Evolutionary conservation across 2,888 invertebrate species (phyloP).

Genomic region (Nephrocerus scutellatus): DNA sequence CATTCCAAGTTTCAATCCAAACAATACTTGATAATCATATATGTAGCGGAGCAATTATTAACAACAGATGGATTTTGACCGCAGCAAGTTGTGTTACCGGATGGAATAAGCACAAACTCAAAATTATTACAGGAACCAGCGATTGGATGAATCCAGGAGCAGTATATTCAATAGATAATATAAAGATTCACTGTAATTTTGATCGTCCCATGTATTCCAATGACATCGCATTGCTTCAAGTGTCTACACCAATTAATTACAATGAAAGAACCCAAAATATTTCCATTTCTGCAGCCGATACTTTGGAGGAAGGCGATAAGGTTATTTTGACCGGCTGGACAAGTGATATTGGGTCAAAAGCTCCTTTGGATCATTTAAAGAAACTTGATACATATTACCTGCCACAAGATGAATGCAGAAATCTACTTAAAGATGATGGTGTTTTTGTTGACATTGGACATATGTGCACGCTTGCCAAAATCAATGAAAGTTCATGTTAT

Average conservation of each 20-base stretch:
- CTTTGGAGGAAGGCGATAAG: constrained; percentile 48
- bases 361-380: constrained; percentile 50
- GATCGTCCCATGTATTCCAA: constrained; percentile 48
- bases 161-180: constrained; percentile 31
- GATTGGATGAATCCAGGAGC: constrained; percentile 32
- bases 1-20: constrained; percentile 43
- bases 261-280: constrained; percentile 52
- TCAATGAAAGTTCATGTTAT: constrained; percentile 49
- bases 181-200: constrained; percentile 36
- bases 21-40: constrained; percentile 37
- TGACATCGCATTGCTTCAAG: constrained; percentile 62
- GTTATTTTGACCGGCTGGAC: constrained; percentile 59
- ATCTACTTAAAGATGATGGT: constrained; percentile 31
- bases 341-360: constrained; percentile 48
- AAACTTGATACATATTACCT: constrained; percentile 51
- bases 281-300: constrained; percentile 52
- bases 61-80: constrained; percentile 36
- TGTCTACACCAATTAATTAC: constrained; percentile 51
- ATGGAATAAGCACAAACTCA: constrained; percentile 28
- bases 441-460: constrained; percentile 52
- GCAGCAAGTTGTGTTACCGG: constrained; percentile 43
- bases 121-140: constrained; percentile 39
- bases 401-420: constrained; percentile 50
- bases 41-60: constrained; percentile 41
- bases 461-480: constrained; percentile 51